phyloP scores from a whole-genome alignment of 2,113 vertebrate genomes.

The Brienomyrus brachyistius region DNA sequence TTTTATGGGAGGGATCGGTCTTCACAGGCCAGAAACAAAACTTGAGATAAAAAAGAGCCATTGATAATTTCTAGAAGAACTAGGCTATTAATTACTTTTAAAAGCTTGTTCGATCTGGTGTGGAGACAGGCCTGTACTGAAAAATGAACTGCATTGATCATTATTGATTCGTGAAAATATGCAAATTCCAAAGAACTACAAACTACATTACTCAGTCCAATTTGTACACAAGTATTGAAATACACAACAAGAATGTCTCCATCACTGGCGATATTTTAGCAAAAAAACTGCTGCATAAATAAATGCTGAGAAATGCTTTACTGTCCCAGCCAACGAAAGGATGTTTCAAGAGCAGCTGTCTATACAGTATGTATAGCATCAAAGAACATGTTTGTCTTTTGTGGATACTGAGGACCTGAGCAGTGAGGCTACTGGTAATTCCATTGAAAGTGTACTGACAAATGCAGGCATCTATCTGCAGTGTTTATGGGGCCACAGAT shows the following conservation, averaged over 20 bases:
- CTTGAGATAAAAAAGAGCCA: too few species aligned
- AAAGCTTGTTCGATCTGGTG: too few species aligned
- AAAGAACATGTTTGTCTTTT: not conserved
- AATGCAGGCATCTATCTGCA: not conserved
- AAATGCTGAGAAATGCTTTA: not conserved
- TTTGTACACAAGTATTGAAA: not conserved
- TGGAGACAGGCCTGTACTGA: too few species aligned
- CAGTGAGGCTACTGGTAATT: not conserved
- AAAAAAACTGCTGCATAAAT: not conserved
- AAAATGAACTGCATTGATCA: not conserved
- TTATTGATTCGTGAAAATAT: not conserved
- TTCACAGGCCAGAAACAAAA: too few species aligned
- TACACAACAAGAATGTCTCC: not conserved
- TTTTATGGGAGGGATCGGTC: too few species aligned
- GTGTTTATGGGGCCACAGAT: not conserved
- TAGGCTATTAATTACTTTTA: too few species aligned
- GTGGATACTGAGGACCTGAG: not conserved
- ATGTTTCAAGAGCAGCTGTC: not conserved
- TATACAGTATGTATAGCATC: not conserved
- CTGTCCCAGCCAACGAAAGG: not conserved
- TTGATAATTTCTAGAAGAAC: too few species aligned
- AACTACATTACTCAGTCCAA: not conserved
- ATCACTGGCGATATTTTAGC: not conserved
- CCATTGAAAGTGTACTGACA: not conserved
- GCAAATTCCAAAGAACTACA: not conserved